Conservation (phyloP, 2,888 invertebrate genomes). For the Belgica antarctica region DNA sequence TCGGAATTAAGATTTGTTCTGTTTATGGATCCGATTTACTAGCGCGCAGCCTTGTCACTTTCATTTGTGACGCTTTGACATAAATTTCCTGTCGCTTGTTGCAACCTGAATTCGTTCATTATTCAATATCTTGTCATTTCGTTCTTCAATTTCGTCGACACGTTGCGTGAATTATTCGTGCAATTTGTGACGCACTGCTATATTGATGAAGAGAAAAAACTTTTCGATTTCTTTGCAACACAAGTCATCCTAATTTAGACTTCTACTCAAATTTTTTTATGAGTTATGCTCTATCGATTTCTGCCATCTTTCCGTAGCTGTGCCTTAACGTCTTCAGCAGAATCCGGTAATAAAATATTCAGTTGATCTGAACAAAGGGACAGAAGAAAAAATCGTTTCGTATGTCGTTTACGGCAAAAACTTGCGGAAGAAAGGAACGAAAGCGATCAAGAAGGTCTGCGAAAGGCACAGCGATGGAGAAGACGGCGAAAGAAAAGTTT, state of each 20-base stretch:
- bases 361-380: background rate
- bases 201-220: conserved; percentile 29
- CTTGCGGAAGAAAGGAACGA: conserved; percentile 1
- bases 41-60: too few relatives aligned
- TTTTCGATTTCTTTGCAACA: background rate
- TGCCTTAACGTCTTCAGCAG: background rate
- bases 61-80: too few relatives aligned
- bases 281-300: conserved; percentile 38
- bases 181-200: conserved; percentile 6
- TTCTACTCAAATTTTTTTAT: conserved; percentile 33
- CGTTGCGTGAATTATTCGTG: conserved; percentile 18
- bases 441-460: background rate
- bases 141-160: conserved; percentile 13
- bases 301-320: background rate
- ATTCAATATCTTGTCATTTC: conserved; percentile 20
- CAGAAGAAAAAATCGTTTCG: background rate
- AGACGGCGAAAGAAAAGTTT: conserved; percentile 1
- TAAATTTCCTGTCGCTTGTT: conserved; percentile 21
- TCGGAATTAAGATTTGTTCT: too few relatives aligned
- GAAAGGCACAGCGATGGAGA: too few relatives aligned
- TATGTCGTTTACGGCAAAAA: background rate
- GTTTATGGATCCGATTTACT: too few relatives aligned
- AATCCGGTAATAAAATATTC: conserved; percentile 16
- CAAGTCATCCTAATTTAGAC: conserved; percentile 21
- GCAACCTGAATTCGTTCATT: conserved; percentile 19